Evolutionary conservation across 1,140 invertebrate species (phyloP).

Genomic region (Halesus radiatus): DNA sequence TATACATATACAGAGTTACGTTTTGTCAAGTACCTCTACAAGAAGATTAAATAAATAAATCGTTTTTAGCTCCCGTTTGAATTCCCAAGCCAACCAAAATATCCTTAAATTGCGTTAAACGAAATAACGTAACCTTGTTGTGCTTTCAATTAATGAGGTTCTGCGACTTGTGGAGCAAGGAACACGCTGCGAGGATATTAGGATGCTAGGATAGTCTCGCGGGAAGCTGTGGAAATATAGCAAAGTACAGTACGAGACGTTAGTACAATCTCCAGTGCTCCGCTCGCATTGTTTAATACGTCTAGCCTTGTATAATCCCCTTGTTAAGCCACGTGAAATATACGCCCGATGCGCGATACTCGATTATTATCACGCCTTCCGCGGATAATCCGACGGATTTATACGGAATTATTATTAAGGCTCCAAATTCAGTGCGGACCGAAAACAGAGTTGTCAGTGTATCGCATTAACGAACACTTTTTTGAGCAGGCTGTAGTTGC

Average conservation of each 20-base stretch:
- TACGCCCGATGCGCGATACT: slow-evolving; percentile 24
- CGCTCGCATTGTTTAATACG: background rate
- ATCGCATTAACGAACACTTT: no score
- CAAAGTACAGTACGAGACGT: background rate
- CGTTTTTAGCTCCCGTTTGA: no score
- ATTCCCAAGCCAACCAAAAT: no score
- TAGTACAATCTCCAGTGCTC: background rate
- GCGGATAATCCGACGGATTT: slow-evolving; percentile 2
- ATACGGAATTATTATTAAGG: slow-evolving; percentile 1
- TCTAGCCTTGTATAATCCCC: background rate
- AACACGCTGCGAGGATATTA: slow-evolving; percentile 12
- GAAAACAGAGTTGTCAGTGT: no score
- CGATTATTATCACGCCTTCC: slow-evolving; percentile 23
- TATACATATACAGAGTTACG: no score
- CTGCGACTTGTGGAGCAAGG: background rate
- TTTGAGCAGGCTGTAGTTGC: no score
- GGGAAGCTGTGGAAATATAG: background rate
- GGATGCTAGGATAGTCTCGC: background rate
- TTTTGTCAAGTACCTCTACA: no score
- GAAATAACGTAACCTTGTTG: slow-evolving; percentile 2
- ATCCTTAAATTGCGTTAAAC: background rate
- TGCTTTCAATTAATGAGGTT: slow-evolving; percentile 22
- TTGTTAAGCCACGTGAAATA: slow-evolving; percentile 1
- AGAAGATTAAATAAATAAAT: no score
- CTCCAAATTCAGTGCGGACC: no score